Percentiles rank a stretch among this genome's conserved stretches.
These are phyloP conservation scores for Spilarctia lutea DNA, from an alignment of 2,888 invertebrate genomes.

Conservation along the genomic window DNA sequence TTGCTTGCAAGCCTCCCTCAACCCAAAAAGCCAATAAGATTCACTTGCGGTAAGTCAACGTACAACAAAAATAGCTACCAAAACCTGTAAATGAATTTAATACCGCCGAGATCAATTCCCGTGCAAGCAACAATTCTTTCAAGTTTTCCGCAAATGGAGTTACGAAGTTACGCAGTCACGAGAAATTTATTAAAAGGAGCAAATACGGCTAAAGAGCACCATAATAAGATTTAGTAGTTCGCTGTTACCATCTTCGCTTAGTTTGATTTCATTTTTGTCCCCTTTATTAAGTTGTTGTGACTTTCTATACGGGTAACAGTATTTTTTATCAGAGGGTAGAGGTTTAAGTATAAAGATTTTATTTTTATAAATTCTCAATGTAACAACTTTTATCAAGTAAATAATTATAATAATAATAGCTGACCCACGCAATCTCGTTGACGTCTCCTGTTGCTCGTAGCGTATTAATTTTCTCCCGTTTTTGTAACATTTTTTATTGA, in stretches of 20 bases:
- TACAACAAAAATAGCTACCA: constrained; percentile 8
- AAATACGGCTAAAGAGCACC: constrained; percentile 37
- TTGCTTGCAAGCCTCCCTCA: too few species aligned
- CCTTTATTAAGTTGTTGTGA: constrained; percentile 26
- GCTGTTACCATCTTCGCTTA: constrained; percentile 36
- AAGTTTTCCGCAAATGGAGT: constrained; percentile 47
- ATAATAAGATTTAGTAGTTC: constrained; percentile 50
- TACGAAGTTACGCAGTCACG: constrained; percentile 39
- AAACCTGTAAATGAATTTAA: constrained; percentile 34
- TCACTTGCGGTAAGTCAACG: constrained; percentile 1
- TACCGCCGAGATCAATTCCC: constrained; percentile 30
- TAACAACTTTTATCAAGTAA: too few species aligned
- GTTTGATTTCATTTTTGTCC: constrained; percentile 39
- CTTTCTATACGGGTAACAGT: constrained; percentile 1
- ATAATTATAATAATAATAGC: too few species aligned
- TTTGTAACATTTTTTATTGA: too few species aligned
- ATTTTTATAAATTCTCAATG: too few species aligned
- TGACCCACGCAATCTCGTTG: too few species aligned
- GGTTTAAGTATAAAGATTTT: background rate
- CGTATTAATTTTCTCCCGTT: too few species aligned
- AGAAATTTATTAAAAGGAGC: constrained; percentile 50
- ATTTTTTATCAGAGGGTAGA: background rate
- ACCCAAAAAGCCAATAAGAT: constrained; percentile 1
- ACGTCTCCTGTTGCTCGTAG: too few species aligned
- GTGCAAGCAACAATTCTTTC: constrained; percentile 46